Evolutionary conservation across 2,113 vertebrate genomes (phyloP).

Genomic region (Tachycineta bicolor): DNA sequence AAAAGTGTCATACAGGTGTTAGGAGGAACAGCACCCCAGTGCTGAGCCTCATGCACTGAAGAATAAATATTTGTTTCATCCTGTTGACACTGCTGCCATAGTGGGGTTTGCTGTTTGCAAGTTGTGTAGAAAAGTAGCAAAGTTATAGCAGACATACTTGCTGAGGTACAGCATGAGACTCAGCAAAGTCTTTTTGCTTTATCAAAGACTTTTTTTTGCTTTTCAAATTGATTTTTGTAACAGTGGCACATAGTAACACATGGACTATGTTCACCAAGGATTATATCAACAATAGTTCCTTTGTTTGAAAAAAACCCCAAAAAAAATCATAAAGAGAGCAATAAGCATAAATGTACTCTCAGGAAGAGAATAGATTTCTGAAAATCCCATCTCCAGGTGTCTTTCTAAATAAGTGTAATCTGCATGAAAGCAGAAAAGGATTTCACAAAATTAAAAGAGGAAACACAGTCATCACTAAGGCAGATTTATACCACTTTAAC

Average conservation of each 20-base stretch:
- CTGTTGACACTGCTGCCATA: neutral
- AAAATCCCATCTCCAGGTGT: neutral
- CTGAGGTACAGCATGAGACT: neutral
- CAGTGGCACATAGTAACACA: neutral
- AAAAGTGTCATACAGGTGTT: neutral
- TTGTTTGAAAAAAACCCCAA: neutral
- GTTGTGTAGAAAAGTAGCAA: neutral
- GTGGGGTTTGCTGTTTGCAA: neutral
- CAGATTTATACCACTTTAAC: slow-evolving; percentile 48
- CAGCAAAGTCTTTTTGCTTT: neutral
- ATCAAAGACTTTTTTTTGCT: neutral
- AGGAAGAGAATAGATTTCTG: neutral
- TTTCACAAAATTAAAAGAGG: slow-evolving; percentile 15
- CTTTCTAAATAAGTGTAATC: neutral
- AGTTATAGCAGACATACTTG: neutral
- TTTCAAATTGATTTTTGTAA: neutral
- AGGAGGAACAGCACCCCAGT: neutral
- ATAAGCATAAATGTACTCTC: neutral
- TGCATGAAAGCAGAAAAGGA: neutral
- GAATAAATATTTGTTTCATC: neutral
- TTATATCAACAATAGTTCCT: neutral
- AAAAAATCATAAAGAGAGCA: neutral
- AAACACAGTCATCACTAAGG: neutral
- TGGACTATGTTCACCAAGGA: neutral
- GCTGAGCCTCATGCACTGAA: neutral